Evolutionary conservation across 2,888 invertebrate species (phyloP).

Genomic region (Beris chalybata): DNA sequence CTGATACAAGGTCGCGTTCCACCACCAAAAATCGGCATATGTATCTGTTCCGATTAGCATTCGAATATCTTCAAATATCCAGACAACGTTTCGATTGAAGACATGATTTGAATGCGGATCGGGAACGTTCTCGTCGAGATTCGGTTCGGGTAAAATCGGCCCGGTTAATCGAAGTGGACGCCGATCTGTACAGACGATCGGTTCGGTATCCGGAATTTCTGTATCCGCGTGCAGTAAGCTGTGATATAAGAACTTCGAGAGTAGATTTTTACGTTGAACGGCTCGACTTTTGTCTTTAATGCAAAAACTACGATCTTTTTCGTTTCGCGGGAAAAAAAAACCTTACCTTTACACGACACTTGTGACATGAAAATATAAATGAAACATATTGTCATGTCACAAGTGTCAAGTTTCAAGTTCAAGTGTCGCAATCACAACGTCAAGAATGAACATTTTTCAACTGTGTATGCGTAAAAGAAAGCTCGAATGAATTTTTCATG

Average conservation of each 20-base stretch:
- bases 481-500: too few relatives aligned
- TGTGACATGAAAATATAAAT: too few relatives aligned
- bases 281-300: constrained; percentile 68
- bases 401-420: too few relatives aligned
- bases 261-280: constrained; percentile 72
- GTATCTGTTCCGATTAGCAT: constrained; percentile 94
- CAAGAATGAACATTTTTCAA: too few relatives aligned
- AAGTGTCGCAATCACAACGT: too few relatives aligned
- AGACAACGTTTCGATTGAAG: constrained; percentile 82
- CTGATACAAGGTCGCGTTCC: constrained; percentile 90
- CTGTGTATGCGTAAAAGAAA: too few relatives aligned
- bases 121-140: constrained; percentile 67
- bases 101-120: constrained; percentile 72
- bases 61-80: constrained; percentile 95
- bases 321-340: too few relatives aligned
- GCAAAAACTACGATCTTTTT: constrained; percentile 65
- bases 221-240: constrained; percentile 60
- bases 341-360: too few relatives aligned
- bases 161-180: constrained; percentile 21
- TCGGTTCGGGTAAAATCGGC: constrained; percentile 66
- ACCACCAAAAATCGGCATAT: constrained; percentile 94
- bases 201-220: background rate
- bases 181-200: background rate
- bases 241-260: constrained; percentile 88
- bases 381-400: too few relatives aligned